phyloP scores from a whole-genome alignment of 2,888 invertebrate genomes.

The Deroplatys truncata region DNA sequence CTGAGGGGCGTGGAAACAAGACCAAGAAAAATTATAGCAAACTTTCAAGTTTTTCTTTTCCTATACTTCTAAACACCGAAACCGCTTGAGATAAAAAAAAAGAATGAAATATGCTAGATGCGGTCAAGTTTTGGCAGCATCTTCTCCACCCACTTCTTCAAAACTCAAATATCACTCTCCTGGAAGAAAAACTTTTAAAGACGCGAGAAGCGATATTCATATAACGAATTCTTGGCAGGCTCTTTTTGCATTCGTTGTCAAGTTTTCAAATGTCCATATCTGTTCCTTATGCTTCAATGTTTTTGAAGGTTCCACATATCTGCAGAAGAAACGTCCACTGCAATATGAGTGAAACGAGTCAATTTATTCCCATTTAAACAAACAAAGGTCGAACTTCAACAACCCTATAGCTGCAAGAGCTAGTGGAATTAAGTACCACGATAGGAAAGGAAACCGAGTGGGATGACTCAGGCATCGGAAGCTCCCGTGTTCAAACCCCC shows the following conservation, averaged over 20 bases:
- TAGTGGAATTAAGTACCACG: too few species aligned
- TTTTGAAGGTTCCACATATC: too few species aligned
- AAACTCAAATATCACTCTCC: neutral
- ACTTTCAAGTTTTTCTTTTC: neutral
- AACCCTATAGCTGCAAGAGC: too few species aligned
- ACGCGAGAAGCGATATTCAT: neutral
- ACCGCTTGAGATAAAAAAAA: neutral
- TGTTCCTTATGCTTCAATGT: neutral
- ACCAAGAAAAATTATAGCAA: neutral
- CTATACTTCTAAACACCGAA: neutral
- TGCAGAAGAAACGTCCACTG: too few species aligned
- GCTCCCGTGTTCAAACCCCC: too few species aligned
- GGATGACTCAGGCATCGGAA: too few species aligned
- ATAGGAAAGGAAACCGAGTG: too few species aligned
- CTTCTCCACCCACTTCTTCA: neutral
- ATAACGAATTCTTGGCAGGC: neutral
- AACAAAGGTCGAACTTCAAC: too few species aligned
- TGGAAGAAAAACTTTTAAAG: neutral
- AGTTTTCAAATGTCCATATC: neutral
- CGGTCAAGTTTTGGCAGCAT: neutral
- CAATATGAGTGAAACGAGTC: too few species aligned
- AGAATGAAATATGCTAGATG: neutral
- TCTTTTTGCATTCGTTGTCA: neutral
- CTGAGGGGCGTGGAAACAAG: neutral
- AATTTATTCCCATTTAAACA: too few species aligned